Conservation (phyloP, 2,888 invertebrate species). For the Leucoptera coffeella region DNA sequence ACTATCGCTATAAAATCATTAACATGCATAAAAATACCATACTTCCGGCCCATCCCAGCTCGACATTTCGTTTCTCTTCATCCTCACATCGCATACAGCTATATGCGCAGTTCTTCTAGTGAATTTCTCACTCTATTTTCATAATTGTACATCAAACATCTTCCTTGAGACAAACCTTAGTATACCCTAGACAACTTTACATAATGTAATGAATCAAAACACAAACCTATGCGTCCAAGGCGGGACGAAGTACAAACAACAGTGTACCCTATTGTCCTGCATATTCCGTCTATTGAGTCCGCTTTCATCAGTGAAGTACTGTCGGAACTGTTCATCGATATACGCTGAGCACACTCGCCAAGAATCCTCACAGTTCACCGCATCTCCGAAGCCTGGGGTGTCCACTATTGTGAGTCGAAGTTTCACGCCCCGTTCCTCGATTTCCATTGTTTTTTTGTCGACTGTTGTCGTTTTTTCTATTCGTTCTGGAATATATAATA, state of each 20-base stretch:
- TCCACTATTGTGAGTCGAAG: conserved; percentile 87
- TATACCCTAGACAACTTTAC: too few species aligned
- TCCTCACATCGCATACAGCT: too few species aligned
- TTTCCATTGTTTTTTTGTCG: conserved; percentile 85
- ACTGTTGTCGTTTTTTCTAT: conserved; percentile 66
- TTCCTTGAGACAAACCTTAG: too few species aligned
- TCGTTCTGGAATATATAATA: conserved; percentile 54
- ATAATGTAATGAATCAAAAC: too few species aligned
- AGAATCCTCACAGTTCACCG: conserved; percentile 89
- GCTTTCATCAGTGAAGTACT: conserved; percentile 87
- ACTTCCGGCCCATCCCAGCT: too few species aligned
- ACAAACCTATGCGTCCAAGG: conserved; percentile 90
- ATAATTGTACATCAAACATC: too few species aligned
- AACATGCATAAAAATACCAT: too few species aligned
- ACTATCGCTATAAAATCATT: too few species aligned
- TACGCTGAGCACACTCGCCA: conserved; percentile 89
- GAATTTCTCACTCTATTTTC: too few species aligned
- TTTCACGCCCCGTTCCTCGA: conserved; percentile 89
- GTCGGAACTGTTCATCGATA: conserved; percentile 84
- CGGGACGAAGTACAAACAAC: conserved; percentile 91
- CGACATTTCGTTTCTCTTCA: too few species aligned
- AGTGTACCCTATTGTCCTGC: conserved; percentile 93
- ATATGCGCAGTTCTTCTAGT: too few species aligned
- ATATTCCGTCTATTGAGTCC: conserved; percentile 92
- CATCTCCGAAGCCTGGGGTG: conserved; percentile 94